These are phyloP conservation scores for Drosophila bipectinata DNA, from an alignment of 1,140 invertebrate genomes.

Conservation along the genomic window DNA sequence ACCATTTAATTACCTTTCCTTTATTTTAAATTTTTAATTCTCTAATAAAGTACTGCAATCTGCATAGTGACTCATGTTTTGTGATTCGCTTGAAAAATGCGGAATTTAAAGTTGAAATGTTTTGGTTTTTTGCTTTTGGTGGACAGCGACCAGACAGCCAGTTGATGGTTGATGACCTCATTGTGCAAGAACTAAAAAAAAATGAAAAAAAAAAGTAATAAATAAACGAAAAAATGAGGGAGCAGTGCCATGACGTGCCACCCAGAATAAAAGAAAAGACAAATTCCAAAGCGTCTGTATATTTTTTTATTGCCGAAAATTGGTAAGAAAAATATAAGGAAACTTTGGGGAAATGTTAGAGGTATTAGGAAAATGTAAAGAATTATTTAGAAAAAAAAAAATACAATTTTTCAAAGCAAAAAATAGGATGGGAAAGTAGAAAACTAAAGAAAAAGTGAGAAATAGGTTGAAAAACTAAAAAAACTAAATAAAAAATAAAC, in stretches of 20 bases:
- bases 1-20: constrained; percentile 9
- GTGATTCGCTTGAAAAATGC: constrained; percentile 41
- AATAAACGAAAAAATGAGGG: constrained; percentile 3
- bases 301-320: constrained; percentile 1
- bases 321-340: not conserved
- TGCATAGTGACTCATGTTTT: constrained; percentile 36
- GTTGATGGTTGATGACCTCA: constrained; percentile 40
- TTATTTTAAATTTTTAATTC: constrained; percentile 1
- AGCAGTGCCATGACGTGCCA: constrained; percentile 12
- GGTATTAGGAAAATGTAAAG: not conserved
- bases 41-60: constrained; percentile 39
- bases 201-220: constrained; percentile 6
- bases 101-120: constrained; percentile 44
- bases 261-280: not conserved
- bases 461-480: too few relatives aligned
- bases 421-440: not conserved
- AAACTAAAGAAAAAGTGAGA: not conserved
- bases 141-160: constrained; percentile 1
- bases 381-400: not conserved
- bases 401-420: not conserved
- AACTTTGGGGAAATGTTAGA: not conserved
- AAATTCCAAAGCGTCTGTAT: constrained; percentile 12
- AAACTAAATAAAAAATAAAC: too few relatives aligned
- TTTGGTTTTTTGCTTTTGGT: not conserved
- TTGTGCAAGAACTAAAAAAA: constrained; percentile 26